Conservation (phyloP, 2,888 invertebrate genomes). For the Spialia ferax region DNA sequence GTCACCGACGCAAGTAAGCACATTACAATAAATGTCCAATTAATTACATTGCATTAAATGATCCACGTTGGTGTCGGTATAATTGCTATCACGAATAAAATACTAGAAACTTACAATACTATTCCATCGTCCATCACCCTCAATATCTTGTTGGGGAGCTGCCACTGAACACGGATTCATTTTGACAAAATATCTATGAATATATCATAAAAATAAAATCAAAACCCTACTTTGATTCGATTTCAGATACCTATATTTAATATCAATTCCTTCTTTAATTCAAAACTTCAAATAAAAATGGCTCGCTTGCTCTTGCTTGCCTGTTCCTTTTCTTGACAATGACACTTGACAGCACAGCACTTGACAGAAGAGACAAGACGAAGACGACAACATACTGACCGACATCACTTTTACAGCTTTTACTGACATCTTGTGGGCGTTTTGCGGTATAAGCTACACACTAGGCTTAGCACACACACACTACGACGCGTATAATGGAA, state of each 20-base stretch:
- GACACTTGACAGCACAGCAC: background rate
- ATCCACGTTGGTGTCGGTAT: conserved; percentile 27
- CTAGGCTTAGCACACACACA: no score
- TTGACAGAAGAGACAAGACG: conserved; percentile 14
- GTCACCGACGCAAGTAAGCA: conserved; percentile 10
- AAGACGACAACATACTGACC: background rate
- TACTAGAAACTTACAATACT: conserved; percentile 86
- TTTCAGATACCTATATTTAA: conserved; percentile 29
- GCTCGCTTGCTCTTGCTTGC: conserved; percentile 10
- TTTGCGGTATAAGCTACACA: no score
- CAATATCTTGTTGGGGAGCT: conserved; percentile 90
- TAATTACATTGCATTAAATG: conserved; percentile 13
- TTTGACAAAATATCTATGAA: conserved; percentile 14
- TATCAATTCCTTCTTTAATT: conserved; percentile 17
- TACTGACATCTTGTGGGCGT: no score
- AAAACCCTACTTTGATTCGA: conserved; percentile 32
- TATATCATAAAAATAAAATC: conserved; percentile 38
- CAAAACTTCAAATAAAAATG: conserved; percentile 21
- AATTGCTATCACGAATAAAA: conserved; percentile 19
- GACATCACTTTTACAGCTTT: no score
- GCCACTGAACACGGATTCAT: conserved; percentile 93
- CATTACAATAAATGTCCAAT: conserved; percentile 19
- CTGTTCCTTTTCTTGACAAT: background rate
- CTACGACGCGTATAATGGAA: no score
- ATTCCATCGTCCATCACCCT: conserved; percentile 95